phyloP scores from a whole-genome alignment of 35 echinoderm and acorn worm genomes.

The Amphiura filiformis region DNA sequence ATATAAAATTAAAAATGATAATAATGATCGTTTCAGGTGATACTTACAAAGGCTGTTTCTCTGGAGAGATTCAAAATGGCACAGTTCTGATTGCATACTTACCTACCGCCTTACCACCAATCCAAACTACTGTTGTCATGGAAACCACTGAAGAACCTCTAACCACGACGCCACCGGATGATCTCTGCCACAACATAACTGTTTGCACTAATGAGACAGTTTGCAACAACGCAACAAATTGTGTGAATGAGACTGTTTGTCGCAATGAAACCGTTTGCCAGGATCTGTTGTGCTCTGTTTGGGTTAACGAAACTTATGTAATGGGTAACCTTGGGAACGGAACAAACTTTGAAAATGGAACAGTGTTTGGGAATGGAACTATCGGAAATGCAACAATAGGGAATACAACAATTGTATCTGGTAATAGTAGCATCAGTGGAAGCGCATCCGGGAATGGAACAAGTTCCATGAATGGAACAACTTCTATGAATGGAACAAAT shows the following conservation, averaged over 20 bases:
- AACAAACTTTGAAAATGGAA: not conserved
- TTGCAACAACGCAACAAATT: not conserved
- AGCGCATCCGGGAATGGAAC: not conserved
- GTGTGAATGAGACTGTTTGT: not conserved
- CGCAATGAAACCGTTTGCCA: not conserved
- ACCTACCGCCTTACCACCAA: not conserved
- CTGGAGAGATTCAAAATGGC: not conserved
- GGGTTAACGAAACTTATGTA: not conserved
- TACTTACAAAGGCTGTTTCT: not conserved
- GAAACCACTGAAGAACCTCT: not conserved
- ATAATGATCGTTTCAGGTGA: not conserved
- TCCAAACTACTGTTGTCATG: not conserved
- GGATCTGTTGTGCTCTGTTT: not conserved
- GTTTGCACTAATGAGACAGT: not conserved
- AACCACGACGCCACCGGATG: not conserved
- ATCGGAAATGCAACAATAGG: too few relatives aligned
- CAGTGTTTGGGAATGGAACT: not conserved
- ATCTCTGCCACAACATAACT: not conserved
- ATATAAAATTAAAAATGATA: not conserved
- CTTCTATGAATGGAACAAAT: not conserved
- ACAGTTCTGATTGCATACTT: not conserved
- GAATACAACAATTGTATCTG: too few relatives aligned
- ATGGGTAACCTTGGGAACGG: not conserved
- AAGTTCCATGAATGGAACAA: too few relatives aligned
- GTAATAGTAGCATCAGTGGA: too few relatives aligned